Evolutionary conservation across 2,797 vertebrate genomes (phyloP).

Genomic region (Rhinella marina): DNA sequence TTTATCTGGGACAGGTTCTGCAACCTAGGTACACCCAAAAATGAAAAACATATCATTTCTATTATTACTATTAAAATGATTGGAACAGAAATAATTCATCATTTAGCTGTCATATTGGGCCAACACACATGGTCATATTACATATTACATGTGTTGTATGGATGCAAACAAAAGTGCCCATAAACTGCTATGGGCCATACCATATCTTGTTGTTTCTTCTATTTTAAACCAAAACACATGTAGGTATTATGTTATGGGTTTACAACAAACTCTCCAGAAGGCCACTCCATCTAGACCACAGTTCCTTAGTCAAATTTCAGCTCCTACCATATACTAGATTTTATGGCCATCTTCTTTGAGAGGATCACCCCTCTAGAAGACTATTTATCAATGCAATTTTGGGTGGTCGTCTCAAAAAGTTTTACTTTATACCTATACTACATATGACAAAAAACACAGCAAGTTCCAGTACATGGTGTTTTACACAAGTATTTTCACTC

Average conservation of each 20-base stretch:
- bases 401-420: neutral
- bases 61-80: neutral
- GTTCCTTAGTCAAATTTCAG: neutral
- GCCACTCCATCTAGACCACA: too few species aligned
- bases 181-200: neutral
- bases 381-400: neutral
- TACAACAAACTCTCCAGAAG: neutral
- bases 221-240: neutral
- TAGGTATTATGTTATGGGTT: neutral
- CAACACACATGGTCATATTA: neutral
- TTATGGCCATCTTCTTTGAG: neutral
- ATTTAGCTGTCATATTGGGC: neutral
- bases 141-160: neutral
- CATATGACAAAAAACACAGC: neutral
- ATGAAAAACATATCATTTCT: neutral
- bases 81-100: neutral
- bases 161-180: neutral
- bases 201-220: neutral
- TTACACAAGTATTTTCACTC: neutral
- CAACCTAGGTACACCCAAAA: conserved; percentile 78
- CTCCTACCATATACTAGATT: neutral
- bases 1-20: conserved; percentile 79
- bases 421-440: neutral
- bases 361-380: neutral
- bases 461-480: neutral